Evolutionary conservation across 1,140 invertebrate genomes (phyloP).

Genomic region (Meloidogyne exigua): DNA sequence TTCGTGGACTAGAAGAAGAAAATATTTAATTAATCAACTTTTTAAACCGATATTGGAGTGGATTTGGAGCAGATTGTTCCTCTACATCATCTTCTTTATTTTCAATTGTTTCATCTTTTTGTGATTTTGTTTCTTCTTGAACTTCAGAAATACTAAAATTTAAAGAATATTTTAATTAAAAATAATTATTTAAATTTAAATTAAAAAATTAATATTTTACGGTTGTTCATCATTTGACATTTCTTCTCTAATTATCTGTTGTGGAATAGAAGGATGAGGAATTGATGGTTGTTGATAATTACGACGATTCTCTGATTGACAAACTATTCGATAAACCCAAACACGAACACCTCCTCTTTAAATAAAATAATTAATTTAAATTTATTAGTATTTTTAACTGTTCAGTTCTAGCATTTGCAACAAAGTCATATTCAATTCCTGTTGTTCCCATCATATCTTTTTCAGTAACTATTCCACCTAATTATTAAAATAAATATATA

Average conservation of each 20-base stretch:
- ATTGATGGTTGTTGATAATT: not conserved
- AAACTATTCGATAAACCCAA: slow-evolving; percentile 62
- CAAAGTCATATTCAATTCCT: slow-evolving; percentile 58
- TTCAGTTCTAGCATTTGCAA: slow-evolving; percentile 59
- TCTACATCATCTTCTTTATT: not conserved
- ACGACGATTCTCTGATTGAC: slow-evolving; percentile 17
- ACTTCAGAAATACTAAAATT: not conserved
- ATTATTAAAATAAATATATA: slow-evolving; percentile 32
- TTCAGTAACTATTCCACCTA: slow-evolving; percentile 46
- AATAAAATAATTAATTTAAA: slow-evolving; percentile 26
- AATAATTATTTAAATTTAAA: too few relatives aligned
- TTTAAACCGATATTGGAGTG: not conserved
- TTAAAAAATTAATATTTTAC: not conserved
- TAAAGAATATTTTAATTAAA: too few relatives aligned
- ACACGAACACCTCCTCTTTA: slow-evolving; percentile 61
- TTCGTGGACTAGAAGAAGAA: not conserved
- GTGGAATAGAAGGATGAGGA: not conserved
- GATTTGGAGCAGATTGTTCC: not conserved
- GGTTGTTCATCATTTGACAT: not conserved
- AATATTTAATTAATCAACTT: not conserved
- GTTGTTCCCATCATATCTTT: slow-evolving; percentile 54
- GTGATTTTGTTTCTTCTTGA: not conserved
- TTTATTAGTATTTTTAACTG: slow-evolving; percentile 40
- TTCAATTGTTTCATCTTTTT: not conserved
- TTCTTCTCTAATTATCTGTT: not conserved